phyloP scores from a whole-genome alignment of 2,888 invertebrate genomes.

The Malacosoma neustria region DNA sequence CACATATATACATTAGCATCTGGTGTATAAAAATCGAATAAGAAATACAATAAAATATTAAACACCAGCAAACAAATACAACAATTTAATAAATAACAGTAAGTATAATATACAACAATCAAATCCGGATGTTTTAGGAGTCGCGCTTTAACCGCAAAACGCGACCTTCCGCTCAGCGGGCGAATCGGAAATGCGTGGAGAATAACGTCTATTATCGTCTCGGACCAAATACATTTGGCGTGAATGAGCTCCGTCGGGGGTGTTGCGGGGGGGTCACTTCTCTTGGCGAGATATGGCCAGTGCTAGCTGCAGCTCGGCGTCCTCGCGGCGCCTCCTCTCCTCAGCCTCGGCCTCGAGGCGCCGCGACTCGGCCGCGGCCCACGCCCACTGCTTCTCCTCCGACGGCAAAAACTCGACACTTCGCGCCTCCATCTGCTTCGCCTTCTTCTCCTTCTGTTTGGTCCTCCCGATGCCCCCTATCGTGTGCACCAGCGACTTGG shows the following conservation, averaged over 20 bases:
- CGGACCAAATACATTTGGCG: background rate
- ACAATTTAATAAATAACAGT: background rate
- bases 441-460: constrained; percentile 51
- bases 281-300: constrained; percentile 78
- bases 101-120: background rate
- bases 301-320: constrained; percentile 83
- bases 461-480: constrained; percentile 61
- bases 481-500: constrained; percentile 58
- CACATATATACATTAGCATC: background rate
- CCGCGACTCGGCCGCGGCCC: constrained; percentile 82
- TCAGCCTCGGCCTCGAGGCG: constrained; percentile 77
- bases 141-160: background rate
- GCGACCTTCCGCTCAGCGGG: background rate
- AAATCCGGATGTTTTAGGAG: background rate
- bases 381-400: constrained; percentile 82
- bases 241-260: background rate
- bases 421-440: constrained; percentile 28
- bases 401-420: constrained; percentile 45
- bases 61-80: background rate
- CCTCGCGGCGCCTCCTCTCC: constrained; percentile 75
- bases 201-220: background rate
- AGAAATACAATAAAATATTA: background rate
- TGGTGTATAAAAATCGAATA: background rate
- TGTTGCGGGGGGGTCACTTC: constrained; percentile 27
- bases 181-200: background rate